Conservation (phyloP, 2,113 vertebrate species). For the Colinus virginianus region DNA sequence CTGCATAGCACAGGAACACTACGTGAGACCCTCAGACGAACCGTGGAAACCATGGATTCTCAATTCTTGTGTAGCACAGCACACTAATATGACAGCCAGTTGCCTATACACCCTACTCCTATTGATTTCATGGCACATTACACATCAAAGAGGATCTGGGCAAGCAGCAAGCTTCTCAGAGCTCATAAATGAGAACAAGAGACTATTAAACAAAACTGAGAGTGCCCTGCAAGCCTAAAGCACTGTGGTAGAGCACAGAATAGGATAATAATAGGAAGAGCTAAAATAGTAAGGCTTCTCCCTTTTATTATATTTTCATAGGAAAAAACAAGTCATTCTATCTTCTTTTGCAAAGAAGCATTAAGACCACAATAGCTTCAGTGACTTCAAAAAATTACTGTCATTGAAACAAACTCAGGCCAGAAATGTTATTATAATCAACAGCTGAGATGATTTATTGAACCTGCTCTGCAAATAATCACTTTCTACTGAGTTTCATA, state of each 20-base stretch:
- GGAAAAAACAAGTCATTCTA: background rate
- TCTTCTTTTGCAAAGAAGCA: background rate
- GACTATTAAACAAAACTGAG: background rate
- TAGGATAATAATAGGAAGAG: background rate
- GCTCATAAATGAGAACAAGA: background rate
- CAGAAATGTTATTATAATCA: background rate
- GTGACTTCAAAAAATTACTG: background rate
- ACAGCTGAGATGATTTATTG: background rate
- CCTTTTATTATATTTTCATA: background rate
- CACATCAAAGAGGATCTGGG: background rate
- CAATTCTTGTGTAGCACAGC: background rate
- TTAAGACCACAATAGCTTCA: background rate
- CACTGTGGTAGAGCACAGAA: background rate
- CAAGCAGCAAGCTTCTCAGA: background rate
- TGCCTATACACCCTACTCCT: background rate
- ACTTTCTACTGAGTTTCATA: background rate
- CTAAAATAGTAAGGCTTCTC: background rate
- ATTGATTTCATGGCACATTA: background rate
- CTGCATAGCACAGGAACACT: background rate
- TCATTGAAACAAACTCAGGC: background rate
- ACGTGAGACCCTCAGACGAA: background rate
- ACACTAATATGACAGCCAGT: background rate
- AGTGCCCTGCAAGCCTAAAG: background rate
- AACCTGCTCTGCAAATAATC: constrained; percentile 8
- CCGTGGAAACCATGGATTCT: background rate